phyloP scores from a whole-genome alignment of 2,113 vertebrate species.

The Cinclus mexicanus region DNA sequence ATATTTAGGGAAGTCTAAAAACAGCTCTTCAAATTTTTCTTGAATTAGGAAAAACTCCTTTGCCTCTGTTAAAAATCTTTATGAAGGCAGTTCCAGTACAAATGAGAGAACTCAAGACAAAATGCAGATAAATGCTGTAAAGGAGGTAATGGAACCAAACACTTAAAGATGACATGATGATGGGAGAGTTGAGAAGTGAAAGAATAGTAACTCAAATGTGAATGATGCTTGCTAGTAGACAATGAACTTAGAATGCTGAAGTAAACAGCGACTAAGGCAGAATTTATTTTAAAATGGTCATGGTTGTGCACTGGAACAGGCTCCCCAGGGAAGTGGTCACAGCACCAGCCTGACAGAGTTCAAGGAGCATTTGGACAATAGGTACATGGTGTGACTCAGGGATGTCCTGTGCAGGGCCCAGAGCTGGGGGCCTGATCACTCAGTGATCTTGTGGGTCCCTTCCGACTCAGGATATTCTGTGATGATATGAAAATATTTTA shows the following conservation, averaged over 20 bases:
- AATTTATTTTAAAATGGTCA: neutral
- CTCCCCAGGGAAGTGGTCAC: neutral
- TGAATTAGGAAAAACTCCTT: neutral
- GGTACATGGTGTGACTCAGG: too few species aligned
- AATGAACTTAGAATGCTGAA: neutral
- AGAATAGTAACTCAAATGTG: neutral
- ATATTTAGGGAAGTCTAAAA: neutral
- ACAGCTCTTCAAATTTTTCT: neutral
- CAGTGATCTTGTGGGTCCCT: neutral
- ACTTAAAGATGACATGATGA: neutral
- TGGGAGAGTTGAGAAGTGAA: neutral
- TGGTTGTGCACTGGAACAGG: neutral
- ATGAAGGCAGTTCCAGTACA: neutral
- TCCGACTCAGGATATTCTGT: neutral
- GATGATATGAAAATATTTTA: neutral
- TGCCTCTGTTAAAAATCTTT: neutral
- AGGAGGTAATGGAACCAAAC: neutral
- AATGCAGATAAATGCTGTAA: neutral
- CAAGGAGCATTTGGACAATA: neutral
- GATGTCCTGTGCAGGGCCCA: neutral
- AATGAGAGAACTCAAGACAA: neutral
- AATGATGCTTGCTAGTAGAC: neutral
- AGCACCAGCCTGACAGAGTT: neutral
- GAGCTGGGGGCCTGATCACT: too few species aligned
- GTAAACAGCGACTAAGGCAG: neutral